Percentiles rank a stretch among this genome's conserved stretches.
Evolutionary conservation across 2,797 vertebrate genomes (phyloP).

Genomic region (Malurus leucopterus): DNA sequence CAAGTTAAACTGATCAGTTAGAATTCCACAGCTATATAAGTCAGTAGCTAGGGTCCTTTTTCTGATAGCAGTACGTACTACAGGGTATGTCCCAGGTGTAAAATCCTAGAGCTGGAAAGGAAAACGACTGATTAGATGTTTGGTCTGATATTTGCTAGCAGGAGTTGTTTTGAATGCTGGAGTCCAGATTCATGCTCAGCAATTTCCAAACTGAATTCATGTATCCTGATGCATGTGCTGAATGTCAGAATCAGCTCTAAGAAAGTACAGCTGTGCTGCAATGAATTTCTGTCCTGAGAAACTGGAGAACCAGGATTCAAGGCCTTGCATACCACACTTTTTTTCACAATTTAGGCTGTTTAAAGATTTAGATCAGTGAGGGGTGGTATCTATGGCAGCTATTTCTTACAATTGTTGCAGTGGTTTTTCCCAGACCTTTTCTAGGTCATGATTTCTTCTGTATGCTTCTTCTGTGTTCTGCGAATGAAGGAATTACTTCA

Average conservation of each 20-base stretch:
- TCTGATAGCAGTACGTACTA: neutral
- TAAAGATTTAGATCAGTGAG: neutral
- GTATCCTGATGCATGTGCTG: neutral
- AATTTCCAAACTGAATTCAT: neutral
- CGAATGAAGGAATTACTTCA: neutral
- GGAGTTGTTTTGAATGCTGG: neutral
- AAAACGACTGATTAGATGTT: neutral
- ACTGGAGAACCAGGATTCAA: neutral
- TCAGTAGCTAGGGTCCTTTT: neutral
- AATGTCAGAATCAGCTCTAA: neutral
- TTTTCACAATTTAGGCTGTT: neutral
- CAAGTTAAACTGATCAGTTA: neutral
- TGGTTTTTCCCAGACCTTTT: neutral
- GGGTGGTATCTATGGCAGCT: accelerated
- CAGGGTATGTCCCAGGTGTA: neutral
- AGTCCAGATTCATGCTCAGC: neutral
- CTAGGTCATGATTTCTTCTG: neutral
- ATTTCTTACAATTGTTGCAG: neutral
- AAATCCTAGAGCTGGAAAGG: neutral
- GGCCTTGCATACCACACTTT: neutral
- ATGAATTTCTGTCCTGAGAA: neutral
- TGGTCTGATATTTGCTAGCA: neutral
- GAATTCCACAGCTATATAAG: neutral
- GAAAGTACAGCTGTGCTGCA: neutral
- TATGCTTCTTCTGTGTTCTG: neutral